phyloP scores from a whole-genome alignment of 2,797 vertebrate species.

The Mus minutoides region DNA sequence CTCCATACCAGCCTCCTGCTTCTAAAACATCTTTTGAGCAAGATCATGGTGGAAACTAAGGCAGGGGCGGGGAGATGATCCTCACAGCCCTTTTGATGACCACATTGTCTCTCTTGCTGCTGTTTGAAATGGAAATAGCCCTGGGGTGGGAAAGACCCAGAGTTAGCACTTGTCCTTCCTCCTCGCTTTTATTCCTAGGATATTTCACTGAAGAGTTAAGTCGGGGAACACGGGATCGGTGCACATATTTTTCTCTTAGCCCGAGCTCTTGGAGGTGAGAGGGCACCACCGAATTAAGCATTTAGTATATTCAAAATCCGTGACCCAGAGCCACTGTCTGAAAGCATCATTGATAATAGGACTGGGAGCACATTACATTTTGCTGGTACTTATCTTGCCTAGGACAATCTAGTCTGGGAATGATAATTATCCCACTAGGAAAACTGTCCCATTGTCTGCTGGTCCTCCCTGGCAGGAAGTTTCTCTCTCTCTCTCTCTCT shows the following conservation, averaged over 20 bases:
- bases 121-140: slow-evolving; percentile 59
- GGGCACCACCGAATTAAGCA: slow-evolving; percentile 66
- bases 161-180: not conserved
- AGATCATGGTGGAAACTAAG: slow-evolving; percentile 54
- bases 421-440: slow-evolving; percentile 79
- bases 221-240: slow-evolving; percentile 15
- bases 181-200: slow-evolving; percentile 27
- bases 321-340: slow-evolving; percentile 70
- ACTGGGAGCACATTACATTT: slow-evolving; percentile 71
- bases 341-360: slow-evolving; percentile 78
- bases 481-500: slow-evolving; percentile 58
- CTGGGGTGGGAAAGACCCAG: not conserved
- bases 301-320: slow-evolving; percentile 61
- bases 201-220: slow-evolving; percentile 68
- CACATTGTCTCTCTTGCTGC: not conserved
- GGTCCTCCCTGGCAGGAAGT: slow-evolving; percentile 50
- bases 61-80: not conserved
- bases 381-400: slow-evolving; percentile 58
- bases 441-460: slow-evolving; percentile 73
- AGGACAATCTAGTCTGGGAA: slow-evolving; percentile 59
- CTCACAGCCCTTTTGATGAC: slow-evolving; percentile 42
- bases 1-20: slow-evolving; percentile 26
- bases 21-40: slow-evolving; percentile 40
- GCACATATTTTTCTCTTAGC: slow-evolving; percentile 65
- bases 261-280: slow-evolving; percentile 55